Evolutionary conservation across 2,888 invertebrate genomes (phyloP).

Genomic region (Lymantria dispar): DNA sequence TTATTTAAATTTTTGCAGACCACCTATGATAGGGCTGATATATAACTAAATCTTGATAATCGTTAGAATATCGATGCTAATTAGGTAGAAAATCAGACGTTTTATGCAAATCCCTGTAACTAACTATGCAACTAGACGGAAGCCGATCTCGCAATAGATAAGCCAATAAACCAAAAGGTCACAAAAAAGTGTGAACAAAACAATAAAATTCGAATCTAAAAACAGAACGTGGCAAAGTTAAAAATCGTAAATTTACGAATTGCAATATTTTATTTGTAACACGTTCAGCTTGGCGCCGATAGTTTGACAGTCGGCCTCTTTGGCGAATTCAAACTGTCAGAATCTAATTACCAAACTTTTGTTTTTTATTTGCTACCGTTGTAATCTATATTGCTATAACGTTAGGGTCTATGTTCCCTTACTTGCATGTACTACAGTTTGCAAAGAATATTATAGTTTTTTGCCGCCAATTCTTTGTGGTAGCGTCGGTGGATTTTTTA

Average conservation of each 20-base stretch:
- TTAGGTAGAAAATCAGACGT: conserved; percentile 5
- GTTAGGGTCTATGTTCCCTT: conserved; percentile 36
- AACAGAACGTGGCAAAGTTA: conserved; percentile 44
- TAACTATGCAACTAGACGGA: conserved; percentile 9
- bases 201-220: conserved; percentile 21
- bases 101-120: conserved; percentile 6
- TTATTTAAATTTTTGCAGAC: background rate
- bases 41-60: background rate
- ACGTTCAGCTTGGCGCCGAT: conserved; percentile 68
- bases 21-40: background rate
- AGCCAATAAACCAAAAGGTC: conserved; percentile 4
- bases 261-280: conserved; percentile 68
- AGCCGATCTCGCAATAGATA: conserved; percentile 12
- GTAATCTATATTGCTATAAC: conserved; percentile 24
- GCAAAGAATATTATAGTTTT: conserved; percentile 51
- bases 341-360: conserved; percentile 73
- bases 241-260: conserved; percentile 54
- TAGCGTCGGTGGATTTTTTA: conserved; percentile 56
- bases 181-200: conserved; percentile 20
- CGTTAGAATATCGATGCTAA: background rate
- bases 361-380: conserved; percentile 23
- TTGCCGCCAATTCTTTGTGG: conserved; percentile 70
- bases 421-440: conserved; percentile 14
- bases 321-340: conserved; percentile 75
- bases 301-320: conserved; percentile 78